Evolutionary conservation across 2,113 vertebrate genomes (phyloP).

Genomic region (Antigone vipio): DNA sequence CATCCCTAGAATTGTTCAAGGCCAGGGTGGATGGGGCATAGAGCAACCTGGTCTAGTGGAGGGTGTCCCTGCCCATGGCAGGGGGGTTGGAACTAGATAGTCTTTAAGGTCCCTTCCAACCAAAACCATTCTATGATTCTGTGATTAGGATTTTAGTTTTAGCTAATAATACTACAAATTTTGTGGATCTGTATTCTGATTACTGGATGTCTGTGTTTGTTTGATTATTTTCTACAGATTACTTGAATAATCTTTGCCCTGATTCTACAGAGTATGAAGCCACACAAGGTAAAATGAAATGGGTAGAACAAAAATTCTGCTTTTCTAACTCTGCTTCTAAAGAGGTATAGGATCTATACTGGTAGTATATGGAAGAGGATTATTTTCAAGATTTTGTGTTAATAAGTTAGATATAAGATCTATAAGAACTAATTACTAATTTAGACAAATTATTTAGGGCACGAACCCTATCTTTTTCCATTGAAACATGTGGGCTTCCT

Average conservation of each 20-base stretch:
- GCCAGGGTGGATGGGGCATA: neutral
- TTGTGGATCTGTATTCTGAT: neutral
- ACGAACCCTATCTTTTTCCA: neutral
- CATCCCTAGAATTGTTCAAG: neutral
- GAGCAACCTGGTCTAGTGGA: neutral
- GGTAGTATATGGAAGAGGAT: neutral
- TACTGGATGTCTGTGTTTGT: neutral
- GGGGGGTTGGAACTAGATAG: neutral
- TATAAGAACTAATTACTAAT: neutral
- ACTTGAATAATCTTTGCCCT: constrained; percentile 95
- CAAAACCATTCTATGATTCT: neutral
- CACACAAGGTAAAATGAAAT: constrained; percentile 87
- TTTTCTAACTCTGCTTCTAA: neutral
- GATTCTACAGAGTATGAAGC: constrained; percentile 93
- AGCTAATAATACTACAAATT: neutral
- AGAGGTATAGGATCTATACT: neutral
- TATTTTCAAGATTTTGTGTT: neutral
- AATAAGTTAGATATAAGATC: neutral
- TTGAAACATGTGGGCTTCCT: neutral
- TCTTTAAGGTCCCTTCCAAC: neutral
- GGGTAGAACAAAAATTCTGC: neutral
- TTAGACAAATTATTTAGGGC: neutral
- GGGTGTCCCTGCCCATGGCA: neutral
- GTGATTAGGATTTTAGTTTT: neutral
- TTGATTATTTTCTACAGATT: constrained; percentile 80